These are phyloP conservation scores for Trachelus stipa DNA, from an alignment of 2,888 invertebrate genomes.

Conservation along the genomic window DNA sequence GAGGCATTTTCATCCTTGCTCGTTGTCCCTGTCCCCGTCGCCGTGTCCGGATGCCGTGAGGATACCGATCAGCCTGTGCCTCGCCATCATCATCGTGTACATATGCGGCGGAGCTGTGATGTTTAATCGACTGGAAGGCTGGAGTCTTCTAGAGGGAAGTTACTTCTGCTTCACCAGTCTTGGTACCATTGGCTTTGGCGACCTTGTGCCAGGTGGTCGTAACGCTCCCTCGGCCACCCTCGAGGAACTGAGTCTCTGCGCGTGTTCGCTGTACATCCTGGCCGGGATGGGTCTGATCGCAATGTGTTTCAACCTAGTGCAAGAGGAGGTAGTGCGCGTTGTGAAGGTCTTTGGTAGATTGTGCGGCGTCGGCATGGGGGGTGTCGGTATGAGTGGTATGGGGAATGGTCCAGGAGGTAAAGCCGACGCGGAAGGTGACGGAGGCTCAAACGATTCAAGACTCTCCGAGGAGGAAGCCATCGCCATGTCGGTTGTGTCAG, in stretches of 20 bases:
- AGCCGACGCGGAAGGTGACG: conserved; percentile 47
- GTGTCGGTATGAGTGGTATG: conserved; percentile 41
- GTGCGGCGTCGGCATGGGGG: conserved; percentile 51
- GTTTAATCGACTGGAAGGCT: conserved; percentile 91
- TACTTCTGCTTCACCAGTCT: conserved; percentile 84
- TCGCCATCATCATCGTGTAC: conserved; percentile 87
- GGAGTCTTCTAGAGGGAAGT: conserved; percentile 90
- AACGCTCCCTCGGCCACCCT: conserved; percentile 66
- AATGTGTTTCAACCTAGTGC: conserved; percentile 88
- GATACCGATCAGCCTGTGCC: conserved; percentile 89
- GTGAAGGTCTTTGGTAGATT: conserved; percentile 69
- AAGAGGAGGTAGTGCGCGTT: conserved; percentile 77
- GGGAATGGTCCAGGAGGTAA: conserved; percentile 51
- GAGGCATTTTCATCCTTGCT: conserved; percentile 57
- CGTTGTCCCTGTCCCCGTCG: conserved; percentile 49
- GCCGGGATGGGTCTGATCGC: conserved; percentile 88
- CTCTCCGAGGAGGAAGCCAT: conserved; percentile 67
- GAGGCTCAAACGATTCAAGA: conserved; percentile 51
- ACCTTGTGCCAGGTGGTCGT: conserved; percentile 76
- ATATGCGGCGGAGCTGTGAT: conserved; percentile 89
- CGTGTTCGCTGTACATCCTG: conserved; percentile 84
- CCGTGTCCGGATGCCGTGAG: conserved; percentile 71
- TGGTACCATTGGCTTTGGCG: conserved; percentile 88
- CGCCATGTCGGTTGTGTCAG: conserved; percentile 66
- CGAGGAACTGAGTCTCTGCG: conserved; percentile 78